A percentile compares a stretch with the other conserved stretches of the same genome.
Conservation (phyloP, 2,888 invertebrate species). For the Coecobrya sp. region DNA sequence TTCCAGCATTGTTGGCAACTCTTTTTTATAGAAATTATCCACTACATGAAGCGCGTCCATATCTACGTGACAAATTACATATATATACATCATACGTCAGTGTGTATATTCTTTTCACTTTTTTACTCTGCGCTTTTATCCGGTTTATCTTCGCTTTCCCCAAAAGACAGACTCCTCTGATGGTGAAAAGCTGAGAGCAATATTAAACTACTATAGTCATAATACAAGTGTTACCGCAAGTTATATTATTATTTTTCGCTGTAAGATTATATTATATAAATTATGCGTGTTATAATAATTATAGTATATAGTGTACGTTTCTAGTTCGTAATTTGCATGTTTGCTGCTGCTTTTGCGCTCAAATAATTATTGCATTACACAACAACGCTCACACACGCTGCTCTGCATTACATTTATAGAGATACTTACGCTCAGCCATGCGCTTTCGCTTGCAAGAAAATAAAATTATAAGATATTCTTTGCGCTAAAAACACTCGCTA, state of each 20-base stretch:
- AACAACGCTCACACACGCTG: conserved; percentile 6
- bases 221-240: not conserved
- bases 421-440: conserved; percentile 69
- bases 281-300: not conserved
- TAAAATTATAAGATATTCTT: not conserved
- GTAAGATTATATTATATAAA: conserved; percentile 17
- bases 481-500: conserved; percentile 1
- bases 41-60: not conserved
- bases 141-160: conserved; percentile 9
- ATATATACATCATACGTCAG: not conserved
- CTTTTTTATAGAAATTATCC: not conserved
- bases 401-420: conserved; percentile 21
- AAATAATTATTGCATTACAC: too few species aligned
- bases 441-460: conserved; percentile 34
- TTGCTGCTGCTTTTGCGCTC: too few species aligned
- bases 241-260: not conserved
- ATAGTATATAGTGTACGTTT: not conserved
- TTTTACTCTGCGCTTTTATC: not conserved
- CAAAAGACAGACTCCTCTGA: conserved; percentile 62
- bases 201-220: not conserved
- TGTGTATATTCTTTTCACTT: not conserved
- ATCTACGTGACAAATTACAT: conserved; percentile 4
- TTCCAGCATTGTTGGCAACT: conserved; percentile 42
- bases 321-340: not conserved
- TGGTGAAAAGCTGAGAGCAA: conserved; percentile 12